Conservation (phyloP, 1,140 invertebrate species). For the Triops longicaudatus region DNA sequence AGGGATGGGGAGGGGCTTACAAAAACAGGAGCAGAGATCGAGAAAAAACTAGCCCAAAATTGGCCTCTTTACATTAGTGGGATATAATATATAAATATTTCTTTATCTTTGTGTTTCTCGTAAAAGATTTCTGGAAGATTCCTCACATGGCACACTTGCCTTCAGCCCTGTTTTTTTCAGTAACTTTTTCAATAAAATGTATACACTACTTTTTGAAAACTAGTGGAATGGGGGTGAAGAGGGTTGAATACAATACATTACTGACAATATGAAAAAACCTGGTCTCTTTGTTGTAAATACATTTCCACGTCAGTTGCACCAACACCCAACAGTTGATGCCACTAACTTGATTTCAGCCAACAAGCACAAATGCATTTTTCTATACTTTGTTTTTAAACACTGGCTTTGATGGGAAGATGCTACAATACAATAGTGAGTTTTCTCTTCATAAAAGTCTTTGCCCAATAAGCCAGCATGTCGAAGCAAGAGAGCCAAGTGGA, state of each 20-base stretch:
- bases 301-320: background rate
- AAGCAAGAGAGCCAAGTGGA: background rate
- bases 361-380: background rate
- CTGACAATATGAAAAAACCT: no score
- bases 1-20: background rate
- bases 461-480: no score
- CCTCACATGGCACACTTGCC: background rate
- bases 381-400: background rate
- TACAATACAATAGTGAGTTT: no score
- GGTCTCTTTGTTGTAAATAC: background rate
- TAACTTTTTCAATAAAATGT: background rate
- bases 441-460: no score
- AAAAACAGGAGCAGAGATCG: slow-evolving; percentile 3
- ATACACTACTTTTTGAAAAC: no score
- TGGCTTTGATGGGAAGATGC: background rate
- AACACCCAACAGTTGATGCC: background rate
- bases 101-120: background rate
- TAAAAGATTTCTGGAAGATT: background rate
- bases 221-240: no score
- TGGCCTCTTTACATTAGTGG: background rate
- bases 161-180: background rate
- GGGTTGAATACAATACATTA: no score
- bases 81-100: background rate
- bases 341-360: background rate
- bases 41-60: background rate